Evolutionary conservation across 2,888 invertebrate genomes (phyloP), one percentile per base, ranked within the genome.

Genomic region (Tetragonisca angustula): DNA sequence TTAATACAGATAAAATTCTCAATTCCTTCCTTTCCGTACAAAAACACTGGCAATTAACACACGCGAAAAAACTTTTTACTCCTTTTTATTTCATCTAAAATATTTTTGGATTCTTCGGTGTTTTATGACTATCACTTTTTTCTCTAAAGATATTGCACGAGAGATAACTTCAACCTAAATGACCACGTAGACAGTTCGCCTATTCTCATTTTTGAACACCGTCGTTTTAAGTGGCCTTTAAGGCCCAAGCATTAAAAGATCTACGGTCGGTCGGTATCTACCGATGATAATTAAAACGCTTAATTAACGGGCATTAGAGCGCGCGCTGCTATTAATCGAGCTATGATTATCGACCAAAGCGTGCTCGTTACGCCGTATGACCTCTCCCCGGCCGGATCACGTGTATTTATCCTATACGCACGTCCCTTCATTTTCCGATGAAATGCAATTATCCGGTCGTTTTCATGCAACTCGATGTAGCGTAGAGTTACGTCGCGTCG

Each of bases 391-490:
- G 21, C n/a, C 61, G 36, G 56, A 52, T 62, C 67, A 36, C 73
- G 2, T 36, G 21, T 71, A 68, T 79, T 83, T 71, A 72, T 75
- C 71, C 68, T n/a, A 17, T 56, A 43, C 64, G 32, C 64, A 19
- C 52, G 68, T 56, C 32, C 68, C 9, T 69, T 59, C 71, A 75
- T 65, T 76, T 54, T 36, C 56, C 74, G 81, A 75, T 67, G 83
- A 64, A 75, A 79, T 56, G 71, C 56, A 83, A 79, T 84, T 84
- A 79, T 78, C 68, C 72, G 50, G 56, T 50, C 21, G 67, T 76
- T 83, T 84, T 83, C 73, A 73, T 72, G 83, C 49, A 84, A 84
- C 83, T 32, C 75, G 68, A 83, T 67, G 75, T 27, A 49, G 74
- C 68, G 4, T 83, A 64, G 68, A 83, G 71, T 84, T 84, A 84